Conservation (phyloP, 2,888 invertebrate genomes). For the Acanthacorydalis orientalis region DNA sequence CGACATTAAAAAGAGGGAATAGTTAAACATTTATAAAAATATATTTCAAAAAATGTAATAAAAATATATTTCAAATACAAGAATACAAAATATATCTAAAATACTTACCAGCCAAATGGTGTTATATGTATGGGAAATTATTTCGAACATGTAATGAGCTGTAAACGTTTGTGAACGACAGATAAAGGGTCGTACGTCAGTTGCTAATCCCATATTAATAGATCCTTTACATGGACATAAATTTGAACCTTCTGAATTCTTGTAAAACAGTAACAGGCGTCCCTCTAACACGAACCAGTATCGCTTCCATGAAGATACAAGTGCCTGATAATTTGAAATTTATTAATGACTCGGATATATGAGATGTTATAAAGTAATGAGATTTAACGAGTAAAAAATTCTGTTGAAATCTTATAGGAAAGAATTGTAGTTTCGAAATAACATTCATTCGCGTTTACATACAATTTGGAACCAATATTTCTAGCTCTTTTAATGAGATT, state of each 20-base stretch:
- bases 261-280: conserved; percentile 31
- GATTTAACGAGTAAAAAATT: no score
- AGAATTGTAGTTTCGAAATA: no score
- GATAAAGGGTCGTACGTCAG: conserved; percentile 23
- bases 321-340: conserved; percentile 16
- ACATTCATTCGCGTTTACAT: no score
- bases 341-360: no score
- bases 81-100: conserved; percentile 4
- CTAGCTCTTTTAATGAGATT: no score
- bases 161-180: conserved; percentile 7
- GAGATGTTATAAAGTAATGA: no score
- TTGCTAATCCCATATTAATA: conserved; percentile 29
- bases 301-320: conserved; percentile 31
- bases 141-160: conserved; percentile 19
- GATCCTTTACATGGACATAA: conserved; percentile 33
- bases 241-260: conserved; percentile 30
- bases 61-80: background rate
- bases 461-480: no score
- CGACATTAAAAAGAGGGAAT: no score
- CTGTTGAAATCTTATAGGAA: no score
- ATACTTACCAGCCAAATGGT: conserved; percentile 26
- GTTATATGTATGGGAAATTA: conserved; percentile 25
- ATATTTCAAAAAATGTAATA: background rate
- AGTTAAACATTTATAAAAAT: no score
- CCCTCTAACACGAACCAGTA: conserved; percentile 38